These are phyloP conservation scores for Channa argus DNA, from an alignment of 2,113 vertebrate species.

Conservation along the genomic window DNA sequence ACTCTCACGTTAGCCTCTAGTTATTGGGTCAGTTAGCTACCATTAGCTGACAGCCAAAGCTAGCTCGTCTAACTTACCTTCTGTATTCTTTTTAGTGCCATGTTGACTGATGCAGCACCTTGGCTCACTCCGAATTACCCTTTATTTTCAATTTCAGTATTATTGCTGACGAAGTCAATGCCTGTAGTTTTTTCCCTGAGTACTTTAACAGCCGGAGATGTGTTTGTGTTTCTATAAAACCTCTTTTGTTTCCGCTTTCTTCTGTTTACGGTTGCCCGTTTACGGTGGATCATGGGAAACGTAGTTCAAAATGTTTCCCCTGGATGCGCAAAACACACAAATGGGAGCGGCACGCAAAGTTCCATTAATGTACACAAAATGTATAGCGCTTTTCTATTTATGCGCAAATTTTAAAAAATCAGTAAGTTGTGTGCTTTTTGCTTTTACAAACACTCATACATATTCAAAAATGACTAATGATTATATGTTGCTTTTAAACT, in stretches of 20 bases:
- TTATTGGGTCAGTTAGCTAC: slow-evolving; percentile 23
- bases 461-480: too few relatives aligned
- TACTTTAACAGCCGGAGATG: slow-evolving; percentile 21
- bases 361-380: too few relatives aligned
- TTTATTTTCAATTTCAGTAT: neutral
- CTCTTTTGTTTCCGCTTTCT: slow-evolving; percentile 67
- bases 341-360: too few relatives aligned
- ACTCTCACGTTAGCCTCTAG: slow-evolving; percentile 15
- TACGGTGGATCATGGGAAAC: slow-evolving; percentile 41
- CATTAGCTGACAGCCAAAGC: slow-evolving; percentile 18
- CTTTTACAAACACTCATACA: too few relatives aligned
- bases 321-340: neutral
- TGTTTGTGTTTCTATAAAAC: slow-evolving; percentile 60
- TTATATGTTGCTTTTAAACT: too few relatives aligned
- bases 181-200: slow-evolving; percentile 41
- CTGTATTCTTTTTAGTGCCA: slow-evolving; percentile 72
- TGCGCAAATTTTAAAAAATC: too few relatives aligned
- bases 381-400: too few relatives aligned
- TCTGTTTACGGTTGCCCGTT: slow-evolving; percentile 45
- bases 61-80: slow-evolving; percentile 56
- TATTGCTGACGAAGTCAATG: slow-evolving; percentile 4
- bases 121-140: neutral
- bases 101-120: slow-evolving; percentile 24
- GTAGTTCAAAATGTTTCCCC: slow-evolving; percentile 22
- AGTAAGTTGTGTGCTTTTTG: too few relatives aligned